phyloP scores from a whole-genome alignment of 2,888 invertebrate genomes.

The Spatulosminthurus flaviceps region DNA sequence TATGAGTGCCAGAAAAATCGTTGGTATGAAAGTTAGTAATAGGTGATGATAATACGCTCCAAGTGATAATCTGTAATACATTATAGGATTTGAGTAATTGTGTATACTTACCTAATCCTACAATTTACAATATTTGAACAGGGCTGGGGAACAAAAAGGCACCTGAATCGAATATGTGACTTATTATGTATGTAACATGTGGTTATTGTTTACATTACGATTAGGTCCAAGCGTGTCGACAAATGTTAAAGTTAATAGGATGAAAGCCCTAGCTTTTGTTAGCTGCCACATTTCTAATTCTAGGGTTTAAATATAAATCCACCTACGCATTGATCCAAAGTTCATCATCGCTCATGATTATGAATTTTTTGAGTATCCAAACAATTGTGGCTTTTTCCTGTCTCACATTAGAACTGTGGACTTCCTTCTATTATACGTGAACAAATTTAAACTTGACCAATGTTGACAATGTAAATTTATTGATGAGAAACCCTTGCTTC shows the following conservation, averaged over 20 bases:
- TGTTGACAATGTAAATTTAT: no score
- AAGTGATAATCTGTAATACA: constrained; percentile 1
- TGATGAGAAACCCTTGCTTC: no score
- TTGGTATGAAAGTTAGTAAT: neutral
- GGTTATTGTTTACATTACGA: constrained; percentile 22
- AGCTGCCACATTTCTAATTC: constrained; percentile 2
- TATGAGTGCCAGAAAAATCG: neutral
- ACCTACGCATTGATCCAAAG: neutral
- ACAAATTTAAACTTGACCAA: no score
- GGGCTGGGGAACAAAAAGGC: neutral
- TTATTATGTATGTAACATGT: neutral
- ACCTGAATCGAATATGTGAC: neutral
- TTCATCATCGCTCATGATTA: neutral
- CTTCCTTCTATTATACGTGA: no score
- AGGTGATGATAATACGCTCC: neutral
- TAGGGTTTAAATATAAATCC: constrained; percentile 14
- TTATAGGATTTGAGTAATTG: constrained; percentile 7
- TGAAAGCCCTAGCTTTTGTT: constrained; percentile 3
- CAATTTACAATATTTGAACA: constrained; percentile 15
- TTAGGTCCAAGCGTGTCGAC: constrained; percentile 8
- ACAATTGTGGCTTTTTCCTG: no score
- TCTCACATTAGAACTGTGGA: no score
- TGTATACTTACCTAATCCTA: constrained; percentile 18
- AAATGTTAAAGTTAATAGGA: constrained; percentile 6
- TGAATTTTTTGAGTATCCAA: neutral